These are phyloP conservation scores for Ceyx margarethae DNA, from an alignment of 2,113 vertebrate species.

Conservation along the genomic window DNA sequence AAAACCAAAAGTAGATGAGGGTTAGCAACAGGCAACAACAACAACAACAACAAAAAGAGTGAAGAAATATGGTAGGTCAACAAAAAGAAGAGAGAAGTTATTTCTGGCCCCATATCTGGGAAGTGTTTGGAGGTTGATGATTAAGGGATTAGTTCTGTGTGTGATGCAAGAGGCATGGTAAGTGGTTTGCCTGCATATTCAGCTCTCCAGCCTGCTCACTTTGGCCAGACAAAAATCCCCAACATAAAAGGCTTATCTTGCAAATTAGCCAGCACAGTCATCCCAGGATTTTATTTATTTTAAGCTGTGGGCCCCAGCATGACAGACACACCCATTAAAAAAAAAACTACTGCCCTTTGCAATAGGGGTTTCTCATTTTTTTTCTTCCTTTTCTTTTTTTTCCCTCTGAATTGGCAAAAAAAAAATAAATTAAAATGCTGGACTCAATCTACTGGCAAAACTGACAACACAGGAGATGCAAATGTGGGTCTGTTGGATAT, in stretches of 20 bases:
- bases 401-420: background rate
- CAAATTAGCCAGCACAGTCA: conserved; percentile 14
- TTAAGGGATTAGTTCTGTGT: conserved; percentile 45
- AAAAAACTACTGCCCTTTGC: background rate
- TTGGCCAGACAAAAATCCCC: conserved; percentile 58
- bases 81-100: conserved; percentile 36
- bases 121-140: conserved; percentile 34
- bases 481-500: background rate
- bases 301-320: background rate
- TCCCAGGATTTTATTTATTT: conserved; percentile 44
- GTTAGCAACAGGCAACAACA: background rate
- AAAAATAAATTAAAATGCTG: background rate
- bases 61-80: conserved; percentile 17
- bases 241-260: conserved; percentile 56
- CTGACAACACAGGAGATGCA: background rate
- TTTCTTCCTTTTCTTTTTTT: too few relatives aligned
- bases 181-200: conserved; percentile 38
- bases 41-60: background rate
- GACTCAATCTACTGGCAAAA: background rate
- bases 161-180: conserved; percentile 53
- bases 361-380: background rate
- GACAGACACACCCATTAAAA: background rate
- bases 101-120: conserved; percentile 48
- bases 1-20: conserved; percentile 6
- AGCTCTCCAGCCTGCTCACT: conserved; percentile 44